Evolutionary conservation across 2,888 invertebrate genomes (phyloP).

Genomic region (Cecidostiba fungosa): DNA sequence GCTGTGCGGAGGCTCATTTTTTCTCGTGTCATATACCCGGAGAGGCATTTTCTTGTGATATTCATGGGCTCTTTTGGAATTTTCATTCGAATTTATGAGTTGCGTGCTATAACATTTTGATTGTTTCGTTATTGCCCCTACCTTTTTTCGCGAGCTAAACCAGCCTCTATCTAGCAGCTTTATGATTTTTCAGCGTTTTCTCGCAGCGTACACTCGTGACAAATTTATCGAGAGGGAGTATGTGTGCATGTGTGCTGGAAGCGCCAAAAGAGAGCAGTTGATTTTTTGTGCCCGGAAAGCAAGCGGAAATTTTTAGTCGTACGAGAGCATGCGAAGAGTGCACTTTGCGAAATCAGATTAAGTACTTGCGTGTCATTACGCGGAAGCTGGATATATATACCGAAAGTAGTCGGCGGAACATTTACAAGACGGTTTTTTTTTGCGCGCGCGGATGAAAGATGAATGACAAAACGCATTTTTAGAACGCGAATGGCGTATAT

Average conservation of each 20-base stretch:
- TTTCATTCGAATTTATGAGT: conserved; percentile 34
- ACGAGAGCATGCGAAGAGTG: not conserved
- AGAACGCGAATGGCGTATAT: no score
- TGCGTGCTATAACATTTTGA: conserved; percentile 23
- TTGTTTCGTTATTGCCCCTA: conserved; percentile 24
- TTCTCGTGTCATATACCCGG: conserved; percentile 32
- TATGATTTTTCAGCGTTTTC: conserved; percentile 10
- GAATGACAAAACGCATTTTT: no score
- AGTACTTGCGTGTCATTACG: not conserved
- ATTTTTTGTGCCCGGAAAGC: not conserved
- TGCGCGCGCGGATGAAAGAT: no score
- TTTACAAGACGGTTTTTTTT: no score
- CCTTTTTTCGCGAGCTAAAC: conserved; percentile 9
- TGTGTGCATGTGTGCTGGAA: not conserved
- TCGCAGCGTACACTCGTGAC: not conserved
- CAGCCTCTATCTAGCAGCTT: not conserved
- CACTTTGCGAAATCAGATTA: conserved; percentile 13
- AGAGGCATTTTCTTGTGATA: conserved; percentile 42
- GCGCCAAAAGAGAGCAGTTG: not conserved
- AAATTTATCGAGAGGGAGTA: not conserved
- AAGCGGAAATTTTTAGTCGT: conserved; percentile 2
- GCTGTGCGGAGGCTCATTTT: conserved; percentile 31
- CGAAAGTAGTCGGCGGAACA: not conserved
- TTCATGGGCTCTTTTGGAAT: conserved; percentile 41
- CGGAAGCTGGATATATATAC: not conserved